Evolutionary conservation across 2,113 vertebrate species (phyloP).

Genomic region (Sprattus sprattus): DNA sequence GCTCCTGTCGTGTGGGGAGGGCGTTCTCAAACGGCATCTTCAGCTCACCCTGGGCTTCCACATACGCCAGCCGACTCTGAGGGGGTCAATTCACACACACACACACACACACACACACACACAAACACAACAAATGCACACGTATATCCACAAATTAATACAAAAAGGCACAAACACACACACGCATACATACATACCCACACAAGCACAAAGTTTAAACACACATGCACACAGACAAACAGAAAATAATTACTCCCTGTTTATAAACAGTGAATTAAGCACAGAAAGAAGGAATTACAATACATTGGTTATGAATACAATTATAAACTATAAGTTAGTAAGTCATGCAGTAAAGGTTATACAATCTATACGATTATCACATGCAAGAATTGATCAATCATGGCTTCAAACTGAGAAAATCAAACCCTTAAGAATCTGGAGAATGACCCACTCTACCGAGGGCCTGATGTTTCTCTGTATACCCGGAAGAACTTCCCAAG

Average conservation of each 20-base stretch:
- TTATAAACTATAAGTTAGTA: neutral
- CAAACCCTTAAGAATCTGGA: neutral
- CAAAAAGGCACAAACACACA: no score
- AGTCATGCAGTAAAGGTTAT: neutral
- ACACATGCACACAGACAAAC: no score
- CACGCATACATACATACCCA: no score
- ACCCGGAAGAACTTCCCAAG: no score
- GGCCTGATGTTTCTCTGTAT: no score
- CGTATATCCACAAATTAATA: no score
- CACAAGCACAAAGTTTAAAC: no score
- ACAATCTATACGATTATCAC: neutral
- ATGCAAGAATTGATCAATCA: neutral
- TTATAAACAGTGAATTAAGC: neutral
- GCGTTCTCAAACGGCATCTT: conserved; percentile 57
- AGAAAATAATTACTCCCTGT: neutral
- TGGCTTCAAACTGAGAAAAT: neutral
- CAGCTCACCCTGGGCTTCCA: conserved; percentile 76
- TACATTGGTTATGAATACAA: neutral
- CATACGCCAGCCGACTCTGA: conserved; percentile 74
- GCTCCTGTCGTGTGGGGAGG: conserved; percentile 79
- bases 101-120: no score
- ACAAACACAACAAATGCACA: no score
- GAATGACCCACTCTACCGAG: no score
- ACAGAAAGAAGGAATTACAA: neutral
- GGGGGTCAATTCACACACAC: neutral